Percentiles rank a stretch among this genome's conserved stretches.
Evolutionary conservation across 2,113 vertebrate genomes (phyloP).

Genomic region (Hippocampus guttulatus): DNA sequence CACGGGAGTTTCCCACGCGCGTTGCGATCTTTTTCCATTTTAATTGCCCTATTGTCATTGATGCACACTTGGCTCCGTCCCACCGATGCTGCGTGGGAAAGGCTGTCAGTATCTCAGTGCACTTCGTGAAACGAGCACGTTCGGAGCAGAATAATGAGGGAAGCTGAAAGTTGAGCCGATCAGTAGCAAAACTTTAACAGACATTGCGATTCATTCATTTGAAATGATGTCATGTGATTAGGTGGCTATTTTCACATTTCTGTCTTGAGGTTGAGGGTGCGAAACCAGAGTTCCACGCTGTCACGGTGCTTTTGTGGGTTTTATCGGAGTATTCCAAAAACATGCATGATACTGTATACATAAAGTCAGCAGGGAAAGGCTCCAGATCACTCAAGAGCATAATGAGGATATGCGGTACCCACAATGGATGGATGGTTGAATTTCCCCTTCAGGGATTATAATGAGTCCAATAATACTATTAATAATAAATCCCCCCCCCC

Average conservation of each 20-base stretch:
- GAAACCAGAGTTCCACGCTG: not conserved
- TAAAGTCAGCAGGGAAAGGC: not conserved
- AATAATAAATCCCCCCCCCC: not conserved
- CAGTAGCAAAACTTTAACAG: not conserved
- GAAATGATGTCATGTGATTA: not conserved
- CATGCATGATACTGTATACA: too few species aligned
- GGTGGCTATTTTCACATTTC: not conserved
- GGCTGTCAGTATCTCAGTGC: not conserved
- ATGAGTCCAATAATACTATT: not conserved
- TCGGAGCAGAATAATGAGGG: not conserved
- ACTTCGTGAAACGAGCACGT: not conserved
- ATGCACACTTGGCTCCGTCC: not conserved
- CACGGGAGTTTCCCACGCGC: not conserved
- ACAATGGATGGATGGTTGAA: not conserved
- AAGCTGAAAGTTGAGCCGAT: not conserved
- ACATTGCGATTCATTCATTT: not conserved
- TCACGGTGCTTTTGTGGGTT: not conserved
- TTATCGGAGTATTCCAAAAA: too few species aligned
- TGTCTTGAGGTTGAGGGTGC: not conserved
- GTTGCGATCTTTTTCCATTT: not conserved
- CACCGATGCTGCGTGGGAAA: not conserved
- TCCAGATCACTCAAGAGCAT: not conserved
- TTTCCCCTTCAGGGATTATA: not conserved
- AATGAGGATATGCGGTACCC: not conserved
- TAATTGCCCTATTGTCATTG: slow-evolving; percentile 3